phyloP scores from a whole-genome alignment of 2,797 vertebrate genomes.

The Bryconaethiops microstoma region DNA sequence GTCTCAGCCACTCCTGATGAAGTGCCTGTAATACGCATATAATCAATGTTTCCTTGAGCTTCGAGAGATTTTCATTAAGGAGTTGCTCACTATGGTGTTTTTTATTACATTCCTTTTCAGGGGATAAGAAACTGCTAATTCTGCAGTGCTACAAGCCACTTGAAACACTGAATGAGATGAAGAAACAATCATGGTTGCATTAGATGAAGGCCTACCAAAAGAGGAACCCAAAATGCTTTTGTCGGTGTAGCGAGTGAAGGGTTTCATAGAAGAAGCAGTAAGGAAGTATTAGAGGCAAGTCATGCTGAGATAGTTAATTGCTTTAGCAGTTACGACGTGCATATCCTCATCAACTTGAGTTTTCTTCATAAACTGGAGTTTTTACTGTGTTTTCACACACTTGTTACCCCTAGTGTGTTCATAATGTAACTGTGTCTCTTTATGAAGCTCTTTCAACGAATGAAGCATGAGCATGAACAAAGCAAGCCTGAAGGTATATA shows the following conservation, averaged over 20 bases:
- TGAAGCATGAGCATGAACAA: conserved; percentile 37
- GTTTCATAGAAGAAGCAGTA: neutral
- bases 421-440: conserved; percentile 60
- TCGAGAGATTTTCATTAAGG: conserved; percentile 61
- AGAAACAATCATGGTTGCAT: neutral
- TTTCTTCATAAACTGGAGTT: conserved; percentile 24
- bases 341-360: neutral
- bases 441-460: conserved; percentile 67
- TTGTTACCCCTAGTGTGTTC: conserved; percentile 55
- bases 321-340: neutral
- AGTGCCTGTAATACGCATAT: conserved; percentile 66
- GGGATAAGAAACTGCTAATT: conserved; percentile 48
- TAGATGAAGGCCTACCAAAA: conserved; percentile 6
- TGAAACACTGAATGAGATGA: conserved; percentile 48
- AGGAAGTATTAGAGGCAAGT: neutral
- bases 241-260: neutral
- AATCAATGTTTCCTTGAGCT: conserved; percentile 69
- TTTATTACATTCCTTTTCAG: conserved; percentile 57
- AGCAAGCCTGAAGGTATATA: neutral
- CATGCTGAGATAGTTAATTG: neutral
- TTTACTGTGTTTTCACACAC: conserved; percentile 47
- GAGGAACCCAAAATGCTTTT: neutral
- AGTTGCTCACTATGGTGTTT: conserved; percentile 60
- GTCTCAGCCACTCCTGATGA: conserved; percentile 62
- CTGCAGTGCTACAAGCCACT: conserved; percentile 41